Percentiles rank a stretch among this genome's conserved stretches.
These are phyloP conservation scores for Chirona hameri DNA, from an alignment of 2,888 invertebrate genomes.

Conservation along the genomic window DNA sequence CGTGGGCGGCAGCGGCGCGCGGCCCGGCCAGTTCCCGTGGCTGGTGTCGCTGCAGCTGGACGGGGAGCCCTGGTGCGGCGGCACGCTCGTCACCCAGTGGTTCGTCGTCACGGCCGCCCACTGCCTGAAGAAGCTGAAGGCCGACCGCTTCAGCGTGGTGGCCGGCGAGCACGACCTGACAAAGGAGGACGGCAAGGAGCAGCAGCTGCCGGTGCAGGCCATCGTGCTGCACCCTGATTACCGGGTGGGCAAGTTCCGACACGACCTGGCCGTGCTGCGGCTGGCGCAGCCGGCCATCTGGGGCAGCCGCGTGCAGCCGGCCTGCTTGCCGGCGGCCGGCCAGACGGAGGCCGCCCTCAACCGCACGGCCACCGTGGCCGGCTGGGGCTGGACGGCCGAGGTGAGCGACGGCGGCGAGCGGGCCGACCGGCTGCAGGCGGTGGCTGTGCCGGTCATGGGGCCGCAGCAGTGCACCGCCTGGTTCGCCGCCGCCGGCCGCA, in stretches of 20 bases:
- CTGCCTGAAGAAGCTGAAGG: conserved; percentile 67
- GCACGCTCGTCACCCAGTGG: conserved; percentile 65
- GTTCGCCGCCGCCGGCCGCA: conserved; percentile 42
- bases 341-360: conserved; percentile 37
- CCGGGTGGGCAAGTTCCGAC: conserved; percentile 40
- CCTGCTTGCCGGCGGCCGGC: conserved; percentile 44
- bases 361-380: conserved; percentile 42
- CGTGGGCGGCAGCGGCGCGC: conserved; percentile 68
- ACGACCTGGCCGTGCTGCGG: conserved; percentile 46
- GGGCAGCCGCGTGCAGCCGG: conserved; percentile 44
- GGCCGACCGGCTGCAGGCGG: conserved; percentile 41
- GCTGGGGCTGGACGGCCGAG: conserved; percentile 43
- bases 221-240: conserved; percentile 43
- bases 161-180: conserved; percentile 25
- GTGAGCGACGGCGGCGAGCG: conserved; percentile 33
- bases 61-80: conserved; percentile 77
- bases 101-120: conserved; percentile 78
- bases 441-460: conserved; percentile 41
- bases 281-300: conserved; percentile 42
- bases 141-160: neutral
- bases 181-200: neutral
- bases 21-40: conserved; percentile 73
- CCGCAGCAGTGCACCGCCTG: conserved; percentile 41
- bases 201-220: neutral
- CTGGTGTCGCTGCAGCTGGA: conserved; percentile 72